Base-by-base conservation (phyloP, 2,797 vertebrate genomes). In the Fringilla coelebs region DNA sequence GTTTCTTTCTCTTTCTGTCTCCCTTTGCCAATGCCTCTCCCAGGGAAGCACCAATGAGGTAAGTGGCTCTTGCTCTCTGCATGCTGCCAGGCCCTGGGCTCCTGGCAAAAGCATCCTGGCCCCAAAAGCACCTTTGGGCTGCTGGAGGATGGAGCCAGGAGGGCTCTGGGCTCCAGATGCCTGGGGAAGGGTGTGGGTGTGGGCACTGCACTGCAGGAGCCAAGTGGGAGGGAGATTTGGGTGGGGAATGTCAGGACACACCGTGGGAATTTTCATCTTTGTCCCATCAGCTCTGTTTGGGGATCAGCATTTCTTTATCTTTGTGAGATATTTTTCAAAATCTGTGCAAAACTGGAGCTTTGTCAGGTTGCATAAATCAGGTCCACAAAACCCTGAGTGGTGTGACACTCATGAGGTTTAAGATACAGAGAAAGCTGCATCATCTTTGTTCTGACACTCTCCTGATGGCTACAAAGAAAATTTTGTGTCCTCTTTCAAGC, bases 21-120 rank as follows among this genome's bases (percentile, higher is more conserved):
- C 51, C 72, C 54, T 41, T 9, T 86, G 83, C 82, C 91, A 98
- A 81, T 97, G 98, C 97, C 89, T 97, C 96, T 97, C 97, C 93
- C 97, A 99, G 99, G 99, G 99, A 98, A 99, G 98, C 98, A 99
- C 99, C 5, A 99, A 99, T 43, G 99, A 99, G 99, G 99, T 99
- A 98, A 99, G 99, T 95, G 93, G 10, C 88, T 67, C 74, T 82
- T 28, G 43, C 85, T 45, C 54, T 84, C 49, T 0, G 85, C 91
- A 84, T 89, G 93, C 41, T n/a, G 21, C 25, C 3, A 9, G 28
- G 57, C 51, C 36, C 45, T 29, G 85, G 66, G 71, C 40, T 67
- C 45, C 40, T 0, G 4, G 83, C 31, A 51, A 28, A 31, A 12
- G 19, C 9, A 0, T 2, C 65, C 9, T 24, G 68, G 49, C 49